Evolutionary conservation across 2,797 vertebrate genomes (phyloP), one percentile per base, ranked within the genome.

Genomic region (Limosa lapponica): DNA sequence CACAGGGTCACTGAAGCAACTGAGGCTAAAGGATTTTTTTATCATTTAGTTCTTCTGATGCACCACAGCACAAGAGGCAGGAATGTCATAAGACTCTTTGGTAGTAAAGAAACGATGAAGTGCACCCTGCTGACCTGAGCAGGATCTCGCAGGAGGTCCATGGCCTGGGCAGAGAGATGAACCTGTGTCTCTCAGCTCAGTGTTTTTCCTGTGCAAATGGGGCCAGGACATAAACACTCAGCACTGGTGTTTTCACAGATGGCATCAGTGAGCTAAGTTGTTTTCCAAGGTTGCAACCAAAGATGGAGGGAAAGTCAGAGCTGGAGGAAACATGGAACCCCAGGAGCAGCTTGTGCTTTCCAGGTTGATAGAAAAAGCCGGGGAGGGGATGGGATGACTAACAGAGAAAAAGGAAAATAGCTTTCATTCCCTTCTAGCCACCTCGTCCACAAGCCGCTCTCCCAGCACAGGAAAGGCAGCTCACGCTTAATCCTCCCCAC

Each of bases 141-240:
- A 39, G 23, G 49, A 27, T 44, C 74, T 48, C 8, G 0, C n/a
- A 46, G 72, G 28, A 82, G 43, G 8, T 37, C 58, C 1, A 0
- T 4, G 11, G 25, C 25, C 74, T 7, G 3, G 48, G 11, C 28
- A 80, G 43, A 43, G 17, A 52, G 20, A 14, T 49, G 41, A 80
- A 82, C 3, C 10, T 4, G 0, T 28, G 10, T 30, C 48, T 34
- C 72, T 54, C 49, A 86, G 28, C 19, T 43, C 44, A 37, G 39
- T 2, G 0, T 4, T 80, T 34, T 83, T 15, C 37, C 61, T 6
- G 4, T 28, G 17, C 15, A 18, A 27, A 39, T 13, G 57, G 43
- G 57, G 32, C 41, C 2, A 0, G 61, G 37, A 58, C 52, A 44
- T 7, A 41, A 79, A 66, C 48, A 62, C 44, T 5, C 27, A n/a